phyloP scores from a whole-genome alignment of 2,113 vertebrate genomes.

The Podarcis muralis region DNA sequence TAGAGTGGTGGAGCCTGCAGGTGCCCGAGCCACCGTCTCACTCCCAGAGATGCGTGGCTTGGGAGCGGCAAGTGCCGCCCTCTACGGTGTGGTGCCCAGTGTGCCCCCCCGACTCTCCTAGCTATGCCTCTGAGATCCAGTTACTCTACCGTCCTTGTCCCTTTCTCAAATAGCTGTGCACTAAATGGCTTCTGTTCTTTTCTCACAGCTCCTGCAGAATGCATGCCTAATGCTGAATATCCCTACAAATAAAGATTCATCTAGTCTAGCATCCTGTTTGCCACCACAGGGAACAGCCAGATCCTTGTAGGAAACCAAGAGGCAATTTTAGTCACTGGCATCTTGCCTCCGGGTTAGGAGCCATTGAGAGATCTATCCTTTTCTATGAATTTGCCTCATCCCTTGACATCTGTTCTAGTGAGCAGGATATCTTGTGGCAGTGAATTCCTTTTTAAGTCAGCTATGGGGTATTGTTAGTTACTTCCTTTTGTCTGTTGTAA shows the following conservation, averaged over 20 bases:
- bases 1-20: no score
- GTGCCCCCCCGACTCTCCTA: no score
- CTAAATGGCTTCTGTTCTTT: background rate
- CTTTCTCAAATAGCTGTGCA: background rate
- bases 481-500: background rate
- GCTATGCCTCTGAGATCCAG: no score
- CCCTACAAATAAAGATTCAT: background rate
- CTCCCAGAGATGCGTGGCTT: no score
- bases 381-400: background rate
- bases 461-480: background rate
- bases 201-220: no score
- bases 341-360: background rate
- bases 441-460: background rate
- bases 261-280: background rate
- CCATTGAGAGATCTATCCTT: background rate
- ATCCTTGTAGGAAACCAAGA: background rate
- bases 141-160: no score
- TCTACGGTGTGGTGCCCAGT: no score
- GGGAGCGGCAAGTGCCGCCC: no score
- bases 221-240: background rate
- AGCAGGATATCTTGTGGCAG: background rate
- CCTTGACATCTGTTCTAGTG: background rate
- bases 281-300: background rate
- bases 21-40: no score
- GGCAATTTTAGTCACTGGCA: no score